Conservation (phyloP, 1,140 invertebrate genomes). For the Euschistus heros region DNA sequence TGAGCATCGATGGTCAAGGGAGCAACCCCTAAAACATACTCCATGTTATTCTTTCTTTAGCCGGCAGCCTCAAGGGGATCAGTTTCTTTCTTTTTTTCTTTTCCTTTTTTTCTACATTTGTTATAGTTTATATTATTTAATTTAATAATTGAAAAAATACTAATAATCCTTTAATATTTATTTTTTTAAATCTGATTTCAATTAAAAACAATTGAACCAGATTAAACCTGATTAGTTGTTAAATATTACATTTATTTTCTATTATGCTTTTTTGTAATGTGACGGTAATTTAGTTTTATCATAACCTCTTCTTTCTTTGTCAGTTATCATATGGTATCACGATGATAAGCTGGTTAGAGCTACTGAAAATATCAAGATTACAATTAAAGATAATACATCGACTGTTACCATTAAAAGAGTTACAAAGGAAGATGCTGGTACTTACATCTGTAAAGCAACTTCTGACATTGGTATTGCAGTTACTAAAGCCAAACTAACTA, state of each 20-base stretch:
- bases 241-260: too few relatives aligned
- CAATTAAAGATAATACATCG: conserved; percentile 62
- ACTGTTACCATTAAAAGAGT: conserved; percentile 57
- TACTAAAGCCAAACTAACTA: conserved; percentile 65
- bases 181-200: too few relatives aligned
- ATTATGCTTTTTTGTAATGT: too few relatives aligned
- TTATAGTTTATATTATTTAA: too few relatives aligned
- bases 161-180: too few relatives aligned
- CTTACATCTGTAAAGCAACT: conserved; percentile 74
- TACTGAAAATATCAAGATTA: conserved; percentile 56
- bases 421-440: conserved; percentile 60
- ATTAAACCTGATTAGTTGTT: neutral
- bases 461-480: conserved; percentile 70
- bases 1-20: too few relatives aligned
- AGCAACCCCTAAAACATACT: too few relatives aligned
- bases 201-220: neutral
- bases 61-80: too few relatives aligned
- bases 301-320: conserved; percentile 31
- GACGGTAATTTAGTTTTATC: neutral
- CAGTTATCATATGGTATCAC: conserved; percentile 82
- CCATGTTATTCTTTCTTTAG: too few relatives aligned
- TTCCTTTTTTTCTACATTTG: too few relatives aligned
- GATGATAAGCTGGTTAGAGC: conserved; percentile 68
- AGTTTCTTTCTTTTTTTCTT: too few relatives aligned
- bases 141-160: too few relatives aligned